These are phyloP conservation scores for Oenanthe oenanthe DNA, from an alignment of 2,113 vertebrate genomes.

Conservation along the genomic window DNA sequence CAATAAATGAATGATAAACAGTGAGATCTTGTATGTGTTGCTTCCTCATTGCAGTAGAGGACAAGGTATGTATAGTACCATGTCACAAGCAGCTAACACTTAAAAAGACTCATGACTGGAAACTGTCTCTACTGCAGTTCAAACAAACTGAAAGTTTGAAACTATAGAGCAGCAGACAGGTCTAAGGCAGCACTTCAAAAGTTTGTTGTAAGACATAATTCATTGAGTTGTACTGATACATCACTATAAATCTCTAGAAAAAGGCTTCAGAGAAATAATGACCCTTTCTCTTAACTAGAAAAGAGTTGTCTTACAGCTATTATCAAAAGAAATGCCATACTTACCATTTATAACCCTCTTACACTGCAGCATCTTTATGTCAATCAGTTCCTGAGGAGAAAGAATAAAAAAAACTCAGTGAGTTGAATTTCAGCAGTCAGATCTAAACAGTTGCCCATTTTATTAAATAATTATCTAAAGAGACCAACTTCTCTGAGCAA, in stretches of 20 bases:
- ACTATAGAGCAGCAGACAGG: neutral
- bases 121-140: neutral
- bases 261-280: neutral
- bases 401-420: neutral
- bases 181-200: neutral
- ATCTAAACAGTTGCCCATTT: neutral
- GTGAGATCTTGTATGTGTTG: neutral
- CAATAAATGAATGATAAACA: neutral
- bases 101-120: neutral
- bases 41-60: neutral
- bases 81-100: neutral
- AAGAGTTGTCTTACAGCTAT: neutral
- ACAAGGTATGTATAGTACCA: neutral
- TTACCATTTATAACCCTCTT: constrained; percentile 88
- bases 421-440: neutral
- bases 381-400: constrained; percentile 89
- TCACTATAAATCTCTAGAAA: neutral
- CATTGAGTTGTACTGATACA: neutral
- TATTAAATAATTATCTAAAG: neutral
- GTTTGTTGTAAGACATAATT: neutral
- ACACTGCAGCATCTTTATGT: constrained; percentile 95
- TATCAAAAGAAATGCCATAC: constrained; percentile 24
- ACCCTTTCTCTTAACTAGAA: neutral
- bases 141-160: neutral
- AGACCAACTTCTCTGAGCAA: neutral